Evolutionary conservation across 2,113 vertebrate species (phyloP), one percentile per base, ranked within the genome.

Genomic region (Orthochromis malagaraziensis): DNA sequence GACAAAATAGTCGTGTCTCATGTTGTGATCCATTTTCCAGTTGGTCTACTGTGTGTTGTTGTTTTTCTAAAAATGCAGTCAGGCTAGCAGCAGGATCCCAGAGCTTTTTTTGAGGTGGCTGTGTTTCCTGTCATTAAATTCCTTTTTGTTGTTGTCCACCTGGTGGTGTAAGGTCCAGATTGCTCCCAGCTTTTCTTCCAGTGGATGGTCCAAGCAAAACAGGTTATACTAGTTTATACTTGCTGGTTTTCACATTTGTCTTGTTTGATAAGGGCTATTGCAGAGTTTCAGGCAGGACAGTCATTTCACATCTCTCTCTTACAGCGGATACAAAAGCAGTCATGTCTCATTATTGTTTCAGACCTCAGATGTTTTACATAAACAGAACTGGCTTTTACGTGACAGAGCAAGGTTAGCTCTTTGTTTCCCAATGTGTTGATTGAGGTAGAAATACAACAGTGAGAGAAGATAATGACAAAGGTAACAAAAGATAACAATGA

Each of bases 11-110:
- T 68, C 42, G 8, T 2, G 26, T 85, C 49, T 93, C 89, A 86
- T 81, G 90, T 87, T 84, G 87, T 84, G 81, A 87, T 85, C 55
- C 54, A 80, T 91, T 82, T 85, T 91, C 88, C 53, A 75, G 85
- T 81, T 80, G 53, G 86, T 77, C 65, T 79, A 49, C 75, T 83
- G 45, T 60, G 82, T 90, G 85, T 75, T 89, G 86, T 93, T 91
- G 55, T 86, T 84, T 91, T 89, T 80, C 90, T 87, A 84, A 90
- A 82, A 89, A 81, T 87, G 29, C 84, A 80, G 89, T 85, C 42
- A 40, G 79, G 35, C 45, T 84, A 86, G 63, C 89, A 87, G 87
- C 91, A 29, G 86, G 85, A 82, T 33, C 54, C 55, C 84, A 82
- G 85, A 53, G 58, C 65, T 85, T 84, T 57, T 57, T 89, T 93